Evolutionary conservation across 2,113 vertebrate species (phyloP), one percentile per base, ranked within the genome.

Genomic region (Blennius ocellaris): DNA sequence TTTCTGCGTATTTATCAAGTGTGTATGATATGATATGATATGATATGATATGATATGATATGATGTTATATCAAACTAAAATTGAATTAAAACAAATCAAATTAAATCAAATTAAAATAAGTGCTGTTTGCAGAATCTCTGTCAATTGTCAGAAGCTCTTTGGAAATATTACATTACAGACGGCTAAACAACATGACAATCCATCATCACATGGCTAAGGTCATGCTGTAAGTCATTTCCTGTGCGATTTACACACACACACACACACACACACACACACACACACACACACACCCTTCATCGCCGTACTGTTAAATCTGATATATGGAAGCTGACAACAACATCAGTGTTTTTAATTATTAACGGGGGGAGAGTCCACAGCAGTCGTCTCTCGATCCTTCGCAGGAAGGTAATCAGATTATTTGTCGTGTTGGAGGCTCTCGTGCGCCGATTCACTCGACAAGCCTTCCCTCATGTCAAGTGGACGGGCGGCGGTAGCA

Each of bases 291-390:
- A 66, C 37, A 54, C 38, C 54, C 70, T 62, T 43, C 68, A 47
- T 64, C 69, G 7, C 53, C 17, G 5, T 0, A 54, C 84, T 30
- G 69, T 65, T 80, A 69, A 86, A 84, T 85, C 15, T 84, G 90
- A 94, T 93, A 92, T 86, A 93, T 92, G 82, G 70, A 82, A 91
- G 84, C 69, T 90, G 93, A 91, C 93, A 92, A 83, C 81, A 80
- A 83, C 90, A 88, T 92, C 83, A 80, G 85, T 90, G 87, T 84
- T 90, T 93, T 94, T 93, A 94, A 94, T 94, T 93, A 93, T 92
- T 89, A 90, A 89, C n/a, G 76, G 76, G 64, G 66, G 69, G 73
- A 64, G 73, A 86, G 85, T 89, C 81, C 76, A 71, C 60, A 49
- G 89, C 74, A 90, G 87, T 86, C 83, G 86, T 92, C 88, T 90